phyloP scores from a whole-genome alignment of 1,140 invertebrate species.

The Conus ventricosus region DNA sequence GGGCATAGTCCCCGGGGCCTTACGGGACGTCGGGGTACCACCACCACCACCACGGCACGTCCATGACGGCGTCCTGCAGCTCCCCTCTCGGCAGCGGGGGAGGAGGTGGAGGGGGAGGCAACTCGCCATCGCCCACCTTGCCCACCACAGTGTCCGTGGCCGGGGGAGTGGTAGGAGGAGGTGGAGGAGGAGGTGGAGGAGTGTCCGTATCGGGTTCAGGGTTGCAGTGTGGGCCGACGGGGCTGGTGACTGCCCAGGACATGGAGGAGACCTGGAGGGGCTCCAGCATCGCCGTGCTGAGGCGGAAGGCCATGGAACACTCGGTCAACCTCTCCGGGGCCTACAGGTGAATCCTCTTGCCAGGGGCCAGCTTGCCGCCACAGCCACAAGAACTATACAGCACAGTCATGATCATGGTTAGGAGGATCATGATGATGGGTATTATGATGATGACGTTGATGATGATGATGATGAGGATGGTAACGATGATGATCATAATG shows the following conservation, averaged over 20 bases:
- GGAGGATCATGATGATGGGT: no score
- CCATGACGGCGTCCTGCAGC: slow-evolving; percentile 49
- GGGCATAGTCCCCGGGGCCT: slow-evolving; percentile 51
- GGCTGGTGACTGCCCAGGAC: slow-evolving; percentile 73
- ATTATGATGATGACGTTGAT: no score
- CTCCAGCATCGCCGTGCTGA: slow-evolving; percentile 74
- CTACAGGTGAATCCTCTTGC: slow-evolving; percentile 53
- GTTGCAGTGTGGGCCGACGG: slow-evolving; percentile 81
- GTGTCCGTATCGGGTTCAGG: slow-evolving; percentile 10
- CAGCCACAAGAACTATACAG: no score
- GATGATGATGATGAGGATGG: no score
- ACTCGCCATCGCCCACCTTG: slow-evolving; percentile 60
- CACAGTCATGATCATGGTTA: no score
- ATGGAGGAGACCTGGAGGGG: slow-evolving; percentile 78
- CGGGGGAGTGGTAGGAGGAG: no score
- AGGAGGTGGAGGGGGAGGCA: slow-evolving; percentile 35
- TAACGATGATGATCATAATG: no score
- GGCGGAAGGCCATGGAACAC: slow-evolving; percentile 76
- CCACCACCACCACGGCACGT: slow-evolving; percentile 45
- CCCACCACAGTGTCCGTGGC: slow-evolving; percentile 1
- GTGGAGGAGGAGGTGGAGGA: neutral
- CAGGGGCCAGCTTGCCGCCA: no score
- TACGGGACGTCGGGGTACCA: slow-evolving; percentile 26
- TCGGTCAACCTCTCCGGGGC: slow-evolving; percentile 60
- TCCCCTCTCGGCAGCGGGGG: slow-evolving; percentile 21